Percentiles rank a stretch among this genome's conserved stretches.
These are phyloP conservation scores for Nycticorax nycticorax DNA, from an alignment of 2,113 vertebrate genomes.

Conservation along the genomic window DNA sequence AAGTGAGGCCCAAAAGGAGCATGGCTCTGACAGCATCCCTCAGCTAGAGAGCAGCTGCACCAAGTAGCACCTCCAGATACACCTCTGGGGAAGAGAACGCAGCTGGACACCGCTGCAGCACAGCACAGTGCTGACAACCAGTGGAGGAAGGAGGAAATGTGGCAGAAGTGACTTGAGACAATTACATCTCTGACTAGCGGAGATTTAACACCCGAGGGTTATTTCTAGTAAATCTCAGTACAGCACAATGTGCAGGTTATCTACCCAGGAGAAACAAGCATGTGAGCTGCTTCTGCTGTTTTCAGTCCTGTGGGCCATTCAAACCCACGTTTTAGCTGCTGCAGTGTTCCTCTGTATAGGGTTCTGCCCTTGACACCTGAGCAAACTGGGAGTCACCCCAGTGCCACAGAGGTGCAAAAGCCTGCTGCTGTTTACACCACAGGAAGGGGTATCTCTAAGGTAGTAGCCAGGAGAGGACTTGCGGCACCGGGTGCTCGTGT, in stretches of 20 bases:
- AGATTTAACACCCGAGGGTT: not conserved
- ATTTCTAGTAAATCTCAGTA: not conserved
- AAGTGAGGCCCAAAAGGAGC: rapidly evolving
- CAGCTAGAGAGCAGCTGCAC: not conserved
- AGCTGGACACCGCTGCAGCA: not conserved
- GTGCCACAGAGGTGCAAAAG: not conserved
- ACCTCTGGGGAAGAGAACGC: not conserved
- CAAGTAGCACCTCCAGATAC: not conserved
- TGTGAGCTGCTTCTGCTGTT: not conserved
- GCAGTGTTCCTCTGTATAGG: not conserved
- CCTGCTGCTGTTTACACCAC: rapidly evolving
- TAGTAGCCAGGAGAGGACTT: not conserved
- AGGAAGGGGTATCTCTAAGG: not conserved
- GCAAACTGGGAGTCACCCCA: not conserved
- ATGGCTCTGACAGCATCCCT: not conserved
- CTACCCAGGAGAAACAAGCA: rapidly evolving
- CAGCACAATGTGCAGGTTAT: not conserved
- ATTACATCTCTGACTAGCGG: not conserved
- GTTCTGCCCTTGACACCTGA: not conserved
- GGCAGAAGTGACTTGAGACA: not conserved
- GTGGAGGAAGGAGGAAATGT: conserved; percentile 25
- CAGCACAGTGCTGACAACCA: conserved; percentile 43
- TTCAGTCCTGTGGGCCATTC: not conserved
- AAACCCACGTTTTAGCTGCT: not conserved
- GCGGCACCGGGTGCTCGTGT: rapidly evolving